A percentile compares a stretch with the other conserved stretches of the same genome.
These are phyloP conservation scores for Enteromius radiatus DNA, from an alignment of 2,797 vertebrate genomes.

Conservation along the genomic window DNA sequence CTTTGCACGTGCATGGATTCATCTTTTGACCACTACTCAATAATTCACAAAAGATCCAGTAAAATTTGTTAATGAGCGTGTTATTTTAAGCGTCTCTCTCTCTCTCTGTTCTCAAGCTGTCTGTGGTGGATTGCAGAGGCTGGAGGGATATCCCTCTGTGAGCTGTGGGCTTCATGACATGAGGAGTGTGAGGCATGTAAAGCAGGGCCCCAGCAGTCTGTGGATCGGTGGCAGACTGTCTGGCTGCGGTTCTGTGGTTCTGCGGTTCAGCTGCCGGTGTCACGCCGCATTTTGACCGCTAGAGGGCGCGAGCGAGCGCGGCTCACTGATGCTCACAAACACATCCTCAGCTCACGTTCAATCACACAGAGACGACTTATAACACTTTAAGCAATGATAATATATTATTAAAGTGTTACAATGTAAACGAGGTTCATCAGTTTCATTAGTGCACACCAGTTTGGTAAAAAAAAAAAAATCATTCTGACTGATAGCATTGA, in stretches of 20 bases:
- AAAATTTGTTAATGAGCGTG: slow-evolving; percentile 1
- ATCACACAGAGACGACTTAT: not conserved
- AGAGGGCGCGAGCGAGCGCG: slow-evolving; percentile 76
- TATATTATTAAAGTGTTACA: not conserved
- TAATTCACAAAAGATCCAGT: not conserved
- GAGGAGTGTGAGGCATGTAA: slow-evolving; percentile 43
- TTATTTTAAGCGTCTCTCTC: slow-evolving; percentile 7
- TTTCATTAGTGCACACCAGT: not conserved
- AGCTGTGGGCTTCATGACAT: slow-evolving; percentile 42
- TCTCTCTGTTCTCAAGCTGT: slow-evolving; percentile 22
- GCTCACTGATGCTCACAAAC: not conserved
- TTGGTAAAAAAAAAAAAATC: not conserved
- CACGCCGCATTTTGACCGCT: slow-evolving; percentile 66
- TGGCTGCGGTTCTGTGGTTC: slow-evolving; percentile 44
- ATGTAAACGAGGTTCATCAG: no score
- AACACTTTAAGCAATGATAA: no score
- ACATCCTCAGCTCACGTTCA: not conserved
- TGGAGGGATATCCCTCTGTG: slow-evolving; percentile 45
- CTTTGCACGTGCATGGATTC: not conserved
- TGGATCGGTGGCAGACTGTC: slow-evolving; percentile 47
- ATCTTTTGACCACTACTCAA: not conserved
- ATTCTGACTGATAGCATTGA: not conserved
- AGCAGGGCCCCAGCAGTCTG: slow-evolving; percentile 47
- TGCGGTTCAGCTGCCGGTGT: slow-evolving; percentile 43
- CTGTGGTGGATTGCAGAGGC: slow-evolving; percentile 7